Percentiles rank a stretch among this genome's conserved stretches.
These are phyloP conservation scores for Phyllotreta striolata DNA, from an alignment of 2,888 invertebrate genomes.

Conservation along the genomic window DNA sequence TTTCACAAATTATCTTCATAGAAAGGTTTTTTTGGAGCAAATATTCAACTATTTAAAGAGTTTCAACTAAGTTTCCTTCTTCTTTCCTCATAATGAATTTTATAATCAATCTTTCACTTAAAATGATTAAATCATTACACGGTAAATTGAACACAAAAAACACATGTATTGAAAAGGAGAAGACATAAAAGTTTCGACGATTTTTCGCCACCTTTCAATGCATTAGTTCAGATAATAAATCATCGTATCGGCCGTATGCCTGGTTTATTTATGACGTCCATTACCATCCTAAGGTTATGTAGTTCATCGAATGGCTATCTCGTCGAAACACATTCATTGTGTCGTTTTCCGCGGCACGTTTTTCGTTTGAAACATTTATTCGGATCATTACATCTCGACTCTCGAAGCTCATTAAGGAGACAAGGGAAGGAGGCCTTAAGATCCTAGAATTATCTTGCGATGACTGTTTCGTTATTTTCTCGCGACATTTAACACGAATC, in stretches of 20 bases:
- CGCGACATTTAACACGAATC: slow-evolving; percentile 23
- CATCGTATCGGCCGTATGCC: neutral
- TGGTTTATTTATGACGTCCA: slow-evolving; percentile 15
- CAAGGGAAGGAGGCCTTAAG: slow-evolving; percentile 15
- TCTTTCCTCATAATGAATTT: no score
- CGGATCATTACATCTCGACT: slow-evolving; percentile 23
- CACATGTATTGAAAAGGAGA: no score
- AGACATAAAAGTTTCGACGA: no score
- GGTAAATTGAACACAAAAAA: no score
- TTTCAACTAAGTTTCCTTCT: no score
- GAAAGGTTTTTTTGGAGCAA: no score
- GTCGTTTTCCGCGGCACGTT: slow-evolving; percentile 24
- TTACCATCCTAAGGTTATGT: slow-evolving; percentile 13
- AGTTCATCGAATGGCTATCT: slow-evolving; percentile 21
- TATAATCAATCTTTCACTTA: no score
- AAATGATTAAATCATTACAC: no score
- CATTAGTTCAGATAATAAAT: no score
- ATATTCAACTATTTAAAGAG: no score
- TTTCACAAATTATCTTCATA: no score
- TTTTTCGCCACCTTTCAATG: no score
- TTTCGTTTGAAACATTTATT: slow-evolving; percentile 26
- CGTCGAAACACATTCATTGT: slow-evolving; percentile 20
- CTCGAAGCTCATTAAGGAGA: slow-evolving; percentile 10
- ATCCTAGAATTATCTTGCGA: slow-evolving; percentile 8
- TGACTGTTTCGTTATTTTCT: slow-evolving; percentile 21